phyloP scores from a whole-genome alignment of 2,888 invertebrate species.

The Nemotelus pantherinus region DNA sequence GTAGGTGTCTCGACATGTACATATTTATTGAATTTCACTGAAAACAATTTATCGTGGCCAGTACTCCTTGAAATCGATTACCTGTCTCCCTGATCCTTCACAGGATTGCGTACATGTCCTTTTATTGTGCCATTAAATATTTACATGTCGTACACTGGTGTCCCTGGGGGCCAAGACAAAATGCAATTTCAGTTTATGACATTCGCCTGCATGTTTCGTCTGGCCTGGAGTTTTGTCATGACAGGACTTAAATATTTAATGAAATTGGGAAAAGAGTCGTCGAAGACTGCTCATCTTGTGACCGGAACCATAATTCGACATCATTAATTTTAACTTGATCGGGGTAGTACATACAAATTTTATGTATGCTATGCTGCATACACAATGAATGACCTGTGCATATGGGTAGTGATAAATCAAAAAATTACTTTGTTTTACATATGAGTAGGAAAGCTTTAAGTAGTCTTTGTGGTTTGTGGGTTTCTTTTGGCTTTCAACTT shows the following conservation, averaged over 20 bases:
- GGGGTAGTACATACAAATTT: too few species aligned
- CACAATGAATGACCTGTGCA: too few species aligned
- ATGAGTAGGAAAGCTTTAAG: too few species aligned
- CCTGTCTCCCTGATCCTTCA: slow-evolving; percentile 31
- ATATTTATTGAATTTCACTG: slow-evolving; percentile 33
- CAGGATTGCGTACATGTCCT: slow-evolving; percentile 34
- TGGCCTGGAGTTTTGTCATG: background rate
- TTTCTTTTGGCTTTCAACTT: background rate
- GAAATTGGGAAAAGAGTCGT: slow-evolving; percentile 6
- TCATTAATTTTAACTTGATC: background rate
- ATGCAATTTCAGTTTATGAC: slow-evolving; percentile 40
- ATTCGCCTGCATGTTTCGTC: slow-evolving; percentile 26
- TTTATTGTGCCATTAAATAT: slow-evolving; percentile 36
- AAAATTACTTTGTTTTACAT: too few species aligned
- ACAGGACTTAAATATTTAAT: slow-evolving; percentile 12
- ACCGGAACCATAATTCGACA: background rate
- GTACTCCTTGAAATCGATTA: slow-evolving; percentile 32
- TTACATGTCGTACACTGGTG: slow-evolving; percentile 31
- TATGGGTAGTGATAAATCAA: too few species aligned
- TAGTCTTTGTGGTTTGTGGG: background rate
- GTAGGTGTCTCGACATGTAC: background rate
- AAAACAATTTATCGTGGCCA: slow-evolving; percentile 35
- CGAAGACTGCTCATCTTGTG: background rate
- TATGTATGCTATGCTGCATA: too few species aligned
- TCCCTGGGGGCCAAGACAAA: slow-evolving; percentile 10